Conservation (phyloP, 1,140 invertebrate species). For the Eurosta solidaginis region DNA sequence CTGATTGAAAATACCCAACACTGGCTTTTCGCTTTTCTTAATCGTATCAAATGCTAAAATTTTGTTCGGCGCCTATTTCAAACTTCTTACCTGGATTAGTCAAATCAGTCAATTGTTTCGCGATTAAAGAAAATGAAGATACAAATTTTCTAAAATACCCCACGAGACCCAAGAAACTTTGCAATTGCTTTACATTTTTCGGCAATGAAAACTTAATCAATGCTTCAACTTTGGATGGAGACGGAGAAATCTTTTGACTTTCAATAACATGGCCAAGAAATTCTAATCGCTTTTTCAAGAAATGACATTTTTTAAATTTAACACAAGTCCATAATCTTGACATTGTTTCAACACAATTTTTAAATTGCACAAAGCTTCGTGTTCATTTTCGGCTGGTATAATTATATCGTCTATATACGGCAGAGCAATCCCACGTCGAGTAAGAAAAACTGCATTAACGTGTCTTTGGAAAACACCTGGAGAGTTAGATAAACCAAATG, state of each 20-base stretch:
- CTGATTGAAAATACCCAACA: conserved; percentile 50
- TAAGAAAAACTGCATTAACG: conserved; percentile 30
- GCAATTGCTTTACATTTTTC: conserved; percentile 35
- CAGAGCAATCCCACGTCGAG: conserved; percentile 4
- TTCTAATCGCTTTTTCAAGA: neutral
- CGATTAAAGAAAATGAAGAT: conserved; percentile 38
- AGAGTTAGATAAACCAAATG: conserved; percentile 33
- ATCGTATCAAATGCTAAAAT: neutral
- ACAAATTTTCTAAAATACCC: conserved; percentile 46
- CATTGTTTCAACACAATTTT: conserved; percentile 14
- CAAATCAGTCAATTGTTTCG: conserved; percentile 34
- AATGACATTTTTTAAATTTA: conserved; percentile 30
- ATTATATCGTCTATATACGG: conserved; percentile 32
- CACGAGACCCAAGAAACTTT: conserved; percentile 44
- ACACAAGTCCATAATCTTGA: conserved; percentile 1
- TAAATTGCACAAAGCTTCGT: neutral
- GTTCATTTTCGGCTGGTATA: conserved; percentile 30
- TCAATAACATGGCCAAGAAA: conserved; percentile 18
- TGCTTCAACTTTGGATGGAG: neutral
- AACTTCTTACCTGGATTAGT: neutral
- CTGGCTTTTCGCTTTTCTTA: conserved; percentile 41
- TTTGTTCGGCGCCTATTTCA: neutral
- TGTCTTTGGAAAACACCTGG: conserved; percentile 32
- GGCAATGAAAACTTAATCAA: neutral
- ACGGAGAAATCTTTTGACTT: neutral